phyloP scores from a whole-genome alignment of 2,888 invertebrate genomes.

The Bhutanitis thaidina region DNA sequence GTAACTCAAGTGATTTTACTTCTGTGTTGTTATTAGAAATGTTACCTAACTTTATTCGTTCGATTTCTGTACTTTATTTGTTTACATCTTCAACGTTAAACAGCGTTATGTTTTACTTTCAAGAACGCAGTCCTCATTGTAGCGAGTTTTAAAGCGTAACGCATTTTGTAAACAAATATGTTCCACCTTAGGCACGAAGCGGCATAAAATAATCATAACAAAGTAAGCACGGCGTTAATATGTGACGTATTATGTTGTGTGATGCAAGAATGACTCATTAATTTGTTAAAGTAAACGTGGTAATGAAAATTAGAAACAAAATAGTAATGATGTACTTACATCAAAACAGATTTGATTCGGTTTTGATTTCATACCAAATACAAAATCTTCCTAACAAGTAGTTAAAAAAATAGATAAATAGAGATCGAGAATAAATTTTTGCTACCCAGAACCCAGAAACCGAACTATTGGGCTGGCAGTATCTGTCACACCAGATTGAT shows the following conservation, averaged over 20 bases:
- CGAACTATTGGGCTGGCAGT: no score
- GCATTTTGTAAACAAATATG: slow-evolving; percentile 18
- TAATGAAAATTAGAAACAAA: not conserved
- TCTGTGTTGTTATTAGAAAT: no score
- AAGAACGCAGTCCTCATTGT: slow-evolving; percentile 11
- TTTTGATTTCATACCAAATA: no score
- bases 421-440: no score
- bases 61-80: slow-evolving; percentile 2
- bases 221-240: not conserved
- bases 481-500: no score
- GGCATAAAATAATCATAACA: slow-evolving; percentile 15
- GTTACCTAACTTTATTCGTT: no score
- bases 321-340: no score
- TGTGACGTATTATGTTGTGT: slow-evolving; percentile 3
- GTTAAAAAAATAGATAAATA: no score
- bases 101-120: not conserved
- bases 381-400: no score
- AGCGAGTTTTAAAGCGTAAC: slow-evolving; percentile 7
- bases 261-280: slow-evolving; percentile 9
- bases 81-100: slow-evolving; percentile 8
- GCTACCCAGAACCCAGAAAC: no score
- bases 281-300: not conserved
- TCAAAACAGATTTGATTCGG: no score
- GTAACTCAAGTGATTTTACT: no score
- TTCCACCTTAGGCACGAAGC: slow-evolving; percentile 3